Percentiles rank a stretch among this genome's conserved stretches.
These are phyloP conservation scores for Epinephelus moara DNA, from an alignment of 2,113 vertebrate species.

Conservation along the genomic window DNA sequence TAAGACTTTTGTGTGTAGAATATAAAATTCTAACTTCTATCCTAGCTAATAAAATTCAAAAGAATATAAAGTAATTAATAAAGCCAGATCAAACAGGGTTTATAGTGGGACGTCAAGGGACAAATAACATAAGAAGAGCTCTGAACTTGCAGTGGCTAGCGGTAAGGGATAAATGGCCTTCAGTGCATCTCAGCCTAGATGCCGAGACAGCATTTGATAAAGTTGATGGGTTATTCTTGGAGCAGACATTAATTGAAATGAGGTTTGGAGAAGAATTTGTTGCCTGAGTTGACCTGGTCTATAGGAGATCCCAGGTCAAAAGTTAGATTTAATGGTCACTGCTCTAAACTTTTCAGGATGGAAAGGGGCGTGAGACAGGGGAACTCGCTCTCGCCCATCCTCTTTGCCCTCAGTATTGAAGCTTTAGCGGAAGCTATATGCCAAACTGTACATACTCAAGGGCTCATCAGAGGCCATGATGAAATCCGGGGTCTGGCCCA, in stretches of 20 bases:
- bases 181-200: background rate
- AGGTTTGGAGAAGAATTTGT: no score
- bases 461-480: slow-evolving; percentile 3
- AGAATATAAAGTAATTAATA: background rate
- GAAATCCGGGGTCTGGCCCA: background rate
- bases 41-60: no score
- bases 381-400: background rate
- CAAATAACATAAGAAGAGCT: background rate
- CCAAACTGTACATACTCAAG: background rate
- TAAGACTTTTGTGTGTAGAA: no score
- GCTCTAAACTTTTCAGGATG: background rate
- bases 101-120: background rate
- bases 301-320: no score
- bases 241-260: background rate
- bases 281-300: no score
- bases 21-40: no score
- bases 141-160: background rate
- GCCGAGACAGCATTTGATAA: background rate
- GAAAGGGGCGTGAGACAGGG: background rate
- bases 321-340: background rate
- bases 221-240: background rate
- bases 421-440: no score
- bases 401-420: background rate
- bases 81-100: background rate
- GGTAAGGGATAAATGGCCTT: background rate